Conservation (phyloP, 2,888 invertebrate species). For the Leucozona laternaria region DNA sequence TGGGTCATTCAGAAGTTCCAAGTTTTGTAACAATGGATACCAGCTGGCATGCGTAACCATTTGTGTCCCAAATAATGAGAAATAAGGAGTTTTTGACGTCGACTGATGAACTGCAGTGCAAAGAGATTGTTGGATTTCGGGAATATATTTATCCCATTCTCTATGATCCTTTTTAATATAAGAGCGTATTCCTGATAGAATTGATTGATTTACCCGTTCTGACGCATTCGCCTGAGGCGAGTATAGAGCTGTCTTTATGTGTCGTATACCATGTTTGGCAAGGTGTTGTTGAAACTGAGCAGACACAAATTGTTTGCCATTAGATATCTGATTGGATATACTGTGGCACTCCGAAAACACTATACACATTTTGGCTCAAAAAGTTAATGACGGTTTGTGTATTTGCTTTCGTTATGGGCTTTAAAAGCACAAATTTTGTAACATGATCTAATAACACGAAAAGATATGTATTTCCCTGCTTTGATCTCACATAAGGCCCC, state of each 20-base stretch:
- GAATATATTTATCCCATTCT: constrained; percentile 1
- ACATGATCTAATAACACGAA: constrained; percentile 67
- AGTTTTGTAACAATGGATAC: neutral
- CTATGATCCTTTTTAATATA: constrained; percentile 61
- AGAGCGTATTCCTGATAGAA: constrained; percentile 77
- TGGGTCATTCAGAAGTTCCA: neutral
- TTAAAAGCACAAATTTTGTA: constrained; percentile 48
- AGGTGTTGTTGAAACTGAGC: constrained; percentile 23
- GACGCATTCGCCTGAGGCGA: constrained; percentile 79
- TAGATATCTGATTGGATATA: constrained; percentile 77
- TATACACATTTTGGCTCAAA: neutral
- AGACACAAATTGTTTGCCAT: constrained; percentile 32
- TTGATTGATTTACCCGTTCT: constrained; percentile 79
- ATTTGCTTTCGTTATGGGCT: constrained; percentile 54
- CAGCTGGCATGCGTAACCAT: neutral
- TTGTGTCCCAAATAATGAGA: neutral
- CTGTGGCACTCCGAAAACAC: neutral
- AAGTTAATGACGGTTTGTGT: neutral
- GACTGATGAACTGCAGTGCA: constrained; percentile 5
- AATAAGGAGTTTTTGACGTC: neutral
- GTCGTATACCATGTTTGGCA: constrained; percentile 25
- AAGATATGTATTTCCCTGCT: constrained; percentile 39
- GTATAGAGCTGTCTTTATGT: constrained; percentile 75
- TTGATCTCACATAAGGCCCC: constrained; percentile 47
- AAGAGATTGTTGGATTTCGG: constrained; percentile 1